These are phyloP conservation scores for Axinella damicornis DNA, from an alignment of 37 sponge, comb jelly and placozoan genomes.

Conservation along the genomic window DNA sequence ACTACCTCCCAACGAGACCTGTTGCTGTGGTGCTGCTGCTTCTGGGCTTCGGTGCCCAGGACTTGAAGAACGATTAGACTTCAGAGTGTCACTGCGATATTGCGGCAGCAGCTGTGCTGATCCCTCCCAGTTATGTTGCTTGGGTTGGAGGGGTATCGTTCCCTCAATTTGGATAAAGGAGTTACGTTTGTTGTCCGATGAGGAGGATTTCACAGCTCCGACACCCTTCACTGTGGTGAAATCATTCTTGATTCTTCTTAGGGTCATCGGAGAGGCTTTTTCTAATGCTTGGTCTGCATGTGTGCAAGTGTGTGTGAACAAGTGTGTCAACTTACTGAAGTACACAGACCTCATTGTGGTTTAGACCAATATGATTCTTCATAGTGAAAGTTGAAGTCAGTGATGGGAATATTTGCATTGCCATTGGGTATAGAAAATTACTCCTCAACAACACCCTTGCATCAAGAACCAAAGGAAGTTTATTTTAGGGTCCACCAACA, in stretches of 20 bases:
- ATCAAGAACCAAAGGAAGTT: no score
- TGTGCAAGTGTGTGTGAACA: background rate
- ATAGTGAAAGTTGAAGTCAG: no score
- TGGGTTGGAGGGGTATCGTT: background rate
- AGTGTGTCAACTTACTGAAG: no score
- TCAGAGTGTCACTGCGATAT: background rate
- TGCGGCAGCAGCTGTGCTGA: background rate
- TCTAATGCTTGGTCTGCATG: conserved; percentile 25
- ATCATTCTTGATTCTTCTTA: conserved; percentile 36
- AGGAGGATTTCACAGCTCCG: no score
- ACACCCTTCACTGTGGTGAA: background rate
- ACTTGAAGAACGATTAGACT: no score
- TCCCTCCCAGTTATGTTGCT: background rate
- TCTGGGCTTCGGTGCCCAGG: background rate
- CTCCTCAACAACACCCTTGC: no score
- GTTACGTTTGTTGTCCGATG: conserved; percentile 4
- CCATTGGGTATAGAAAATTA: no score
- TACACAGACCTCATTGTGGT: background rate
- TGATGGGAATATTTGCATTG: no score
- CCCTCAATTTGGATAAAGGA: background rate
- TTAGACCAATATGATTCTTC: background rate
- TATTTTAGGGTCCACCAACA: no score
- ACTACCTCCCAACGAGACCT: background rate
- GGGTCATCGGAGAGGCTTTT: conserved; percentile 19
- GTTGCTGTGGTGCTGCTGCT: background rate